Percentiles rank a stretch among this genome's conserved stretches.
Evolutionary conservation across 2,113 vertebrate genomes (phyloP).

Genomic region (Mandrillus leucophaeus): DNA sequence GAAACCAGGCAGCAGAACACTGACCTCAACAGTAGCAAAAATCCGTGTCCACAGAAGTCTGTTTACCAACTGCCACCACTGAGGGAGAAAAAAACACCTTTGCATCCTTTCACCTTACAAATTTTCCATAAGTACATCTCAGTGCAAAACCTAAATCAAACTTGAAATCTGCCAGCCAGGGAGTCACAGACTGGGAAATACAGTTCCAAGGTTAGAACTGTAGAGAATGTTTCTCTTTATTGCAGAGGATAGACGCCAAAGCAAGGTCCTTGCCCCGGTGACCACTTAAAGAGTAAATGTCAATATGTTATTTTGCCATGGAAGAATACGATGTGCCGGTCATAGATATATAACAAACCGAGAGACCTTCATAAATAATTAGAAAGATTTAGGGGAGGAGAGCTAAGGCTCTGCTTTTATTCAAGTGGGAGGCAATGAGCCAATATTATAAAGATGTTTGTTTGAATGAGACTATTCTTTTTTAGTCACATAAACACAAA

Average conservation of each 20-base stretch:
- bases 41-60: neutral
- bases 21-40: neutral
- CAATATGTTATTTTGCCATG: neutral
- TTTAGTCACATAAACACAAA: neutral
- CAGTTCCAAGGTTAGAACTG: neutral
- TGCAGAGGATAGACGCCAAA: too few species aligned
- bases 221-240: too few species aligned
- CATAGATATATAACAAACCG: neutral
- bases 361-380: neutral
- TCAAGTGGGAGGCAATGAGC: neutral
- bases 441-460: neutral
- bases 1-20: too few species aligned
- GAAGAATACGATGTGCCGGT: neutral
- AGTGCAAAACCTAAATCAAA: neutral
- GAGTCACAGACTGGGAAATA: neutral
- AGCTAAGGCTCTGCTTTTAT: neutral
- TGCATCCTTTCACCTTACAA: neutral
- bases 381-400: neutral
- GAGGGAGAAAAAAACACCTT: neutral
- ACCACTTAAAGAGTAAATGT: neutral
- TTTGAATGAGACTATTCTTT: neutral
- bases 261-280: neutral
- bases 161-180: neutral
- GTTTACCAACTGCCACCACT: neutral
- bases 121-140: neutral